Evolutionary conservation across 2,888 invertebrate genomes (phyloP).

Genomic region (Lutraria lutraria): DNA sequence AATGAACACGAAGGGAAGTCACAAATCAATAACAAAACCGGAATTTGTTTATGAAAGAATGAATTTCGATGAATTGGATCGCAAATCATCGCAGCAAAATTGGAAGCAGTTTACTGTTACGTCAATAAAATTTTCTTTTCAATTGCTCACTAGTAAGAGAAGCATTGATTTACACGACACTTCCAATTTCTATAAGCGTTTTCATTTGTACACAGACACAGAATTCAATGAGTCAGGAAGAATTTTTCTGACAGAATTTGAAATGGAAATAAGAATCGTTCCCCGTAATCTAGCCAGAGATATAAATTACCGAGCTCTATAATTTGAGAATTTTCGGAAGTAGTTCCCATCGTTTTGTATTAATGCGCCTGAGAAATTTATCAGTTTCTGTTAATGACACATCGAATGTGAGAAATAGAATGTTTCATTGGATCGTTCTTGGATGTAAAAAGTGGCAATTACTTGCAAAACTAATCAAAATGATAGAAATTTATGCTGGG

Average conservation of each 20-base stretch:
- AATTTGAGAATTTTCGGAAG: constrained; percentile 40
- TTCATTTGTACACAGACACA: constrained; percentile 41
- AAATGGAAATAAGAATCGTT: constrained; percentile 40
- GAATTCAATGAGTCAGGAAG: constrained; percentile 39
- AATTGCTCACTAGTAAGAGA: constrained; percentile 52
- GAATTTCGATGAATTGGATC: constrained; percentile 9
- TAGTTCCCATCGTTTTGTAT: constrained; percentile 23
- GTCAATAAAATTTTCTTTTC: constrained; percentile 53
- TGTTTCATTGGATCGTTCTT: neutral
- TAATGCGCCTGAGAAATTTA: constrained; percentile 38
- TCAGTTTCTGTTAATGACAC: constrained; percentile 31
- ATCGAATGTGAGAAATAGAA: neutral
- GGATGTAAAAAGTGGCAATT: neutral
- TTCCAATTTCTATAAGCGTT: constrained; percentile 38
- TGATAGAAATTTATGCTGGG: neutral
- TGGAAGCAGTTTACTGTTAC: constrained; percentile 20
- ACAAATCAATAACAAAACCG: neutral
- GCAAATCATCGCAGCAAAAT: constrained; percentile 23
- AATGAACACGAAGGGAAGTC: neutral
- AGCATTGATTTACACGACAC: constrained; percentile 54
- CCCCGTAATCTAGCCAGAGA: constrained; percentile 16
- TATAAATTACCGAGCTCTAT: constrained; percentile 31
- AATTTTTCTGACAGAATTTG: constrained; percentile 59
- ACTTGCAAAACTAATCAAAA: constrained; percentile 17
- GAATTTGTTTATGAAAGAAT: constrained; percentile 25